phyloP scores from a whole-genome alignment of 2,888 invertebrate species.

The Empis stercorea region DNA sequence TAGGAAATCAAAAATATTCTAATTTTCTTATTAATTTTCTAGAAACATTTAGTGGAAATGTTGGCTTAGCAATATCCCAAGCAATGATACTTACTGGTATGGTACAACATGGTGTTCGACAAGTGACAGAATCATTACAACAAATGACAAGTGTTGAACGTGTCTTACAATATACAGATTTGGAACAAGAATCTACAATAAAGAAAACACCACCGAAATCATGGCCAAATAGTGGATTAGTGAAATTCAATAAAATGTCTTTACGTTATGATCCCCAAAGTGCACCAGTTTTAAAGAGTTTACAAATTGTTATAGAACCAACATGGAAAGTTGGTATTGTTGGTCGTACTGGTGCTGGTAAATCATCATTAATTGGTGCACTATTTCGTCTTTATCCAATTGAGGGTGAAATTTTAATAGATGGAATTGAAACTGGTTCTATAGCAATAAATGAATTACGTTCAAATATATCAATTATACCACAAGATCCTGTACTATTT shows the following conservation, averaged over 20 bases:
- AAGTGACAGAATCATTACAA: slow-evolving; percentile 53
- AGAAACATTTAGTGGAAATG: slow-evolving; percentile 51
- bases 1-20: background rate
- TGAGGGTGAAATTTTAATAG: slow-evolving; percentile 58
- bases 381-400: slow-evolving; percentile 63
- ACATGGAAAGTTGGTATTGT: slow-evolving; percentile 64
- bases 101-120: slow-evolving; percentile 57
- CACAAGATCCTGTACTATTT: slow-evolving; percentile 42
- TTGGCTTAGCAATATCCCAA: slow-evolving; percentile 55
- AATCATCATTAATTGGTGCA: slow-evolving; percentile 64
- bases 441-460: slow-evolving; percentile 40
- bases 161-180: slow-evolving; percentile 55
- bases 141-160: slow-evolving; percentile 64
- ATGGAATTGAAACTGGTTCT: slow-evolving; percentile 46
- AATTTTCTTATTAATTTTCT: background rate
- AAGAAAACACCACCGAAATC: slow-evolving; percentile 42
- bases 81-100: slow-evolving; percentile 55
- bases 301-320: slow-evolving; percentile 53
- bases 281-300: slow-evolving; percentile 56
- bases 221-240: slow-evolving; percentile 58
- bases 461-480: slow-evolving; percentile 43
- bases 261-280: slow-evolving; percentile 46
- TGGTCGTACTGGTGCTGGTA: slow-evolving; percentile 75
- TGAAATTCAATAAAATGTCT: slow-evolving; percentile 41
- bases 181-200: slow-evolving; percentile 43